Evolutionary conservation across 2,888 invertebrate species (phyloP).

Genomic region (Drepanosiphum platanoidis): DNA sequence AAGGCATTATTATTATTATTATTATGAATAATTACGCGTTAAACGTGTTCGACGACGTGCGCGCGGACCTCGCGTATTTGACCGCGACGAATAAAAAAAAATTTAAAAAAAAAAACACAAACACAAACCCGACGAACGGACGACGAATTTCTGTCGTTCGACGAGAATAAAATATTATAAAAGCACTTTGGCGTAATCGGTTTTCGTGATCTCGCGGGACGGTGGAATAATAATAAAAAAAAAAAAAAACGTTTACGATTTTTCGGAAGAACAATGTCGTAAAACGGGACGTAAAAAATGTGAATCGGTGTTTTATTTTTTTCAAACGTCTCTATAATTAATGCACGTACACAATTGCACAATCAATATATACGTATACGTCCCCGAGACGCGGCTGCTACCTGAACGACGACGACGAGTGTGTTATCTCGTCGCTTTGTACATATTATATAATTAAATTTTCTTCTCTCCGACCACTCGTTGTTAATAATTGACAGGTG

Average conservation of each 20-base stretch:
- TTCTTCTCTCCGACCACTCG: neutral
- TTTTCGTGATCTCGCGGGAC: slow-evolving; percentile 42
- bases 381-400: neutral
- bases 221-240: slow-evolving; percentile 6
- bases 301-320: slow-evolving; percentile 1
- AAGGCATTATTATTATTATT: slow-evolving; percentile 23
- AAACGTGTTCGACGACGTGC: slow-evolving; percentile 7
- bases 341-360: neutral
- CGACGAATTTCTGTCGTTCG: no score
- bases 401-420: slow-evolving; percentile 5
- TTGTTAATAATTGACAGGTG: neutral
- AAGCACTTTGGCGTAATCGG: slow-evolving; percentile 50
- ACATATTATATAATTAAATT: neutral
- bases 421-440: slow-evolving; percentile 5
- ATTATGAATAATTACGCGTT: slow-evolving; percentile 42
- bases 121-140: neutral
- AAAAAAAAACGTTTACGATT: slow-evolving; percentile 27
- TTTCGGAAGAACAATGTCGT: slow-evolving; percentile 49
- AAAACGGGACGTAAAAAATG: slow-evolving; percentile 39
- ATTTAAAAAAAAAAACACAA: neutral
- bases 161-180: neutral
- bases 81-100: neutral
- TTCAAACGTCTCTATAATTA: slow-evolving; percentile 2
- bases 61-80: neutral
- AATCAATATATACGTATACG: neutral